Evolutionary conservation across 2,797 vertebrate species (phyloP).

Genomic region (Apodemus agrarius): DNA sequence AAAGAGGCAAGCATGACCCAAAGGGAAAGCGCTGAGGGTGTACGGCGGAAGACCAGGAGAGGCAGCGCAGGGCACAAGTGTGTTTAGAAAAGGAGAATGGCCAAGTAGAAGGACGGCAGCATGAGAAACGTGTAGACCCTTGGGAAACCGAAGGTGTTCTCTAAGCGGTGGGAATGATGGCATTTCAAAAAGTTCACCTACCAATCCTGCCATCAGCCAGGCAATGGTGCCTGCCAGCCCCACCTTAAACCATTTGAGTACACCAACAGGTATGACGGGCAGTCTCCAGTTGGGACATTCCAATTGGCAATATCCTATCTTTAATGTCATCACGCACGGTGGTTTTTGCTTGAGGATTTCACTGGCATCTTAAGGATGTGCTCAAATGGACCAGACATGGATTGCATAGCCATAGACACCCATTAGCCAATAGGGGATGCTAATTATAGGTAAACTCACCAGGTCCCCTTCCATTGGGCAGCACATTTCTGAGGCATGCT

Average conservation of each 20-base stretch:
- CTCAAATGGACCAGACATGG: neutral
- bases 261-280: neutral
- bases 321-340: neutral
- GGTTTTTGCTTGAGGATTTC: neutral
- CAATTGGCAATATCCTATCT: neutral
- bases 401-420: neutral
- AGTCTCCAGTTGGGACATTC: neutral
- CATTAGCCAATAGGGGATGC: neutral
- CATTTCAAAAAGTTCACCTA: neutral
- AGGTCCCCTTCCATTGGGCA: neutral
- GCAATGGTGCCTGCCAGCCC: neutral
- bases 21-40: neutral
- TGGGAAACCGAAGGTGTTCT: neutral
- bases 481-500: neutral
- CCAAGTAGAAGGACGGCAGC: neutral
- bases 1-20: neutral
- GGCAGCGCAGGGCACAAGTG: neutral
- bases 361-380: neutral
- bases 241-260: neutral
- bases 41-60: neutral
- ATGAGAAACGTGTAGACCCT: neutral
- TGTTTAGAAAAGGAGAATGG: neutral
- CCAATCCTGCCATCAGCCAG: neutral
- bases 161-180: neutral
- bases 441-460: fast-evolving